A percentile compares a stretch with the other conserved stretches of the same genome.
phyloP scores from a whole-genome alignment of 2,113 vertebrate genomes.

The Gobius niger region DNA sequence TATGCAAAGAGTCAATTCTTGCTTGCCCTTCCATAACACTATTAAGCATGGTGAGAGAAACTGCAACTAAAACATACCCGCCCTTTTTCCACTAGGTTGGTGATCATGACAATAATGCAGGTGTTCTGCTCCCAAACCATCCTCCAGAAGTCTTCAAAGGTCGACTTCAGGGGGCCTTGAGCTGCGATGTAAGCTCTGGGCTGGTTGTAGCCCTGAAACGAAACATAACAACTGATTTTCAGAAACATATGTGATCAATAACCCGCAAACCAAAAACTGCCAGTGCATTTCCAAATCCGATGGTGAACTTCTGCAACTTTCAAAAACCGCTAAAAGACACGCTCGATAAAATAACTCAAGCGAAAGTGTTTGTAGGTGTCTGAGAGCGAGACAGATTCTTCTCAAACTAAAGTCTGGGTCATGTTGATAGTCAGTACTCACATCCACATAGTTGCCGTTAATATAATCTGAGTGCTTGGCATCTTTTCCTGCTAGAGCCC shows the following conservation, averaged over 20 bases:
- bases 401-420: neutral
- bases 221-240: slow-evolving; percentile 17
- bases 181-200: slow-evolving; percentile 96
- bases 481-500: slow-evolving; percentile 94
- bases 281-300: neutral
- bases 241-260: slow-evolving; percentile 5
- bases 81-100: slow-evolving; percentile 98
- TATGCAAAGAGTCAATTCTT: too few species aligned
- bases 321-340: slow-evolving; percentile 2
- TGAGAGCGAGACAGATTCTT: neutral
- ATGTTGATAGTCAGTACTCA: slow-evolving; percentile 77
- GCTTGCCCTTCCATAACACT: too few species aligned
- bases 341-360: neutral
- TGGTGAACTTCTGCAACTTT: neutral
- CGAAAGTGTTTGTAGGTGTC: neutral
- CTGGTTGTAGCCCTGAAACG: slow-evolving; percentile 92
- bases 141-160: slow-evolving; percentile 99
- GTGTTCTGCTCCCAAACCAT: slow-evolving; percentile 99
- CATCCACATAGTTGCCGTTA: slow-evolving; percentile 98
- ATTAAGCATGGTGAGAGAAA: too few species aligned
- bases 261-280: neutral
- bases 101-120: slow-evolving; percentile 97
- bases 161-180: slow-evolving; percentile 97
- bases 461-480: slow-evolving; percentile 99
- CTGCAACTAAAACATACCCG: slow-evolving; percentile 79